phyloP scores from a whole-genome alignment of 2,888 invertebrate genomes.

The Temnothorax ravouxi region DNA sequence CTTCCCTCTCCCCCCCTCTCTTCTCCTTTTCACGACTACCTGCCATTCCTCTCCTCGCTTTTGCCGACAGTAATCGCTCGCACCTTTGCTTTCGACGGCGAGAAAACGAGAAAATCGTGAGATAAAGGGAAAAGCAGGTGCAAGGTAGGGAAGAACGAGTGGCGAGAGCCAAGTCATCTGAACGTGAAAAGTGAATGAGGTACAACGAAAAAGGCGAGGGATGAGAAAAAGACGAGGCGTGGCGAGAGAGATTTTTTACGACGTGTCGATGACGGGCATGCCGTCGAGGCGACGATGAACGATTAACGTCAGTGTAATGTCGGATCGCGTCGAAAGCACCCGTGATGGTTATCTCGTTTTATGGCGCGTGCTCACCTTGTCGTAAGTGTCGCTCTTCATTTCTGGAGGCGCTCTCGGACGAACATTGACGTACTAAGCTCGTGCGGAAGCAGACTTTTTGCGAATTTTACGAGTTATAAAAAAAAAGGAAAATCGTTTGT shows the following conservation, averaged over 20 bases:
- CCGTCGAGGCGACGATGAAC: conserved; percentile 23
- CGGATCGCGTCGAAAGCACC: conserved; percentile 9
- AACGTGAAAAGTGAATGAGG: not conserved
- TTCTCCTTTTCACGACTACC: conserved; percentile 53
- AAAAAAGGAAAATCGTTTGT: not conserved
- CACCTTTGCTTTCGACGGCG: conserved; percentile 56
- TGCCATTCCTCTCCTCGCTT: conserved; percentile 60
- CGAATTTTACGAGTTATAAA: conserved; percentile 14
- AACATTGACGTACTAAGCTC: not conserved
- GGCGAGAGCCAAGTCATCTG: not conserved
- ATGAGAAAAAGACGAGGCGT: not conserved
- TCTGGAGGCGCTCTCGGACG: not conserved
- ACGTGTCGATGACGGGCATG: conserved; percentile 48
- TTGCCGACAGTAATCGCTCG: conserved; percentile 68
- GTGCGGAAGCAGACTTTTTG: not conserved
- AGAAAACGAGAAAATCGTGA: conserved; percentile 32
- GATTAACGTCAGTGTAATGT: conserved; percentile 56
- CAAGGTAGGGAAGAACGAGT: not conserved
- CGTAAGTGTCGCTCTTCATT: conserved; percentile 16
- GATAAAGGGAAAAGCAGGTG: conserved; percentile 9
- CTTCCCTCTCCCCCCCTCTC: not conserved
- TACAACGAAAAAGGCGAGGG: not conserved
- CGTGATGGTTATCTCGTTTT: conserved; percentile 48
- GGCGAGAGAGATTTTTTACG: conserved; percentile 49
- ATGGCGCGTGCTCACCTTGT: not conserved